These are phyloP conservation scores for Aphelenchoides fujianensis DNA, from an alignment of 1,140 invertebrate genomes.

Conservation along the genomic window DNA sequence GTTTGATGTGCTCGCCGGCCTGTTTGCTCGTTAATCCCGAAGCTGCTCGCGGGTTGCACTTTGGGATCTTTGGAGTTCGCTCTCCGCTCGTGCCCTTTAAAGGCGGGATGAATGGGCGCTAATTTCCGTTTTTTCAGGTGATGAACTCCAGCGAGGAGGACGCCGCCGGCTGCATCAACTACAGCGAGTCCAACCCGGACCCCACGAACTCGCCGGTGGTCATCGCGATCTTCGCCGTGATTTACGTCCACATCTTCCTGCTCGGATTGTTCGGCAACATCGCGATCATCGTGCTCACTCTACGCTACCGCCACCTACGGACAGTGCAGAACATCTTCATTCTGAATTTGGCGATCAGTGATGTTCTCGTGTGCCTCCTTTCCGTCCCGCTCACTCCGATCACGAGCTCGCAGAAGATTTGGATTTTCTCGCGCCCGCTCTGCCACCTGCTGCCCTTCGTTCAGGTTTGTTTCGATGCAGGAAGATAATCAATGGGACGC, in stretches of 20 bases:
- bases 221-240: slow-evolving; percentile 43
- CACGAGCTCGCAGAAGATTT: slow-evolving; percentile 60
- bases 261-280: slow-evolving; percentile 57
- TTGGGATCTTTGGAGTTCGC: too few species aligned
- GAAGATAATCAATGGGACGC: too few species aligned
- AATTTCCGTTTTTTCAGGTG: slow-evolving; percentile 7
- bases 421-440: slow-evolving; percentile 62
- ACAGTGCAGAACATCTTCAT: slow-evolving; percentile 98
- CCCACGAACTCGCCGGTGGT: slow-evolving; percentile 48
- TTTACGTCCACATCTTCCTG: slow-evolving; percentile 58
- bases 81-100: too few species aligned
- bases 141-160: slow-evolving; percentile 6
- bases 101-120: too few species aligned
- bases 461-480: slow-evolving; percentile 53
- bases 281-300: slow-evolving; percentile 45
- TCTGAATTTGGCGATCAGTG: slow-evolving; percentile 86
- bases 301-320: slow-evolving; percentile 49
- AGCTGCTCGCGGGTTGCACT: too few species aligned
- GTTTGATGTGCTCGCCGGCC: too few species aligned
- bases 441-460: slow-evolving; percentile 62
- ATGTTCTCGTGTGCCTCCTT: slow-evolving; percentile 85
- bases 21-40: too few species aligned
- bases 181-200: slow-evolving; percentile 46
- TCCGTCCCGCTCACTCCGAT: slow-evolving; percentile 87
- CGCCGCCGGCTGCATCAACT: background rate